These are phyloP conservation scores for Chlorodrepanis virens DNA, from an alignment of 2,113 vertebrate genomes.

Conservation along the genomic window DNA sequence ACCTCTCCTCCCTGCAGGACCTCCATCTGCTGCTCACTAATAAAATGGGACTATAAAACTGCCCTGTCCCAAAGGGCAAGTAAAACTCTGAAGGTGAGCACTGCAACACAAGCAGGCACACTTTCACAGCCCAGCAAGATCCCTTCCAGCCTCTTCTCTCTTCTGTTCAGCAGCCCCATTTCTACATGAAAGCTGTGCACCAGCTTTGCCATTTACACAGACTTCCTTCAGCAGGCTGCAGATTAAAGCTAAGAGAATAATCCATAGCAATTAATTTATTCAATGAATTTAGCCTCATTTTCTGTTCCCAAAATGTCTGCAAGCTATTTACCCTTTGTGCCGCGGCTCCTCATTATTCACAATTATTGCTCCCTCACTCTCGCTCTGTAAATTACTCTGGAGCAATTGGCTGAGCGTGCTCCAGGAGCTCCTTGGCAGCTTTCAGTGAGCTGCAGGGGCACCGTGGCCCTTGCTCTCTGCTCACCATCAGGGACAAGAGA, in stretches of 20 bases:
- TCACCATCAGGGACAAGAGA: neutral
- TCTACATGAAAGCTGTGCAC: neutral
- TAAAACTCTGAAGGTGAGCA: slow-evolving; percentile 14
- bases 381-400: neutral
- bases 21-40: neutral
- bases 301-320: slow-evolving; percentile 42
- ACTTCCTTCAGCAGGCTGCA: slow-evolving; percentile 10
- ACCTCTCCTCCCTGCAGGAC: neutral
- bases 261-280: slow-evolving; percentile 55
- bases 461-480: neutral
- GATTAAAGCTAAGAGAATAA: slow-evolving; percentile 42
- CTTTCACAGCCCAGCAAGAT: neutral
- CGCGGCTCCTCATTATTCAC: slow-evolving; percentile 1
- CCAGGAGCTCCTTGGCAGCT: neutral
- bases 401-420: neutral
- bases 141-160: neutral
- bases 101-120: neutral
- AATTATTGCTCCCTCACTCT: neutral
- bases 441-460: neutral
- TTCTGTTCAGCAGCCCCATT: neutral
- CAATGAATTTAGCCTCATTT: slow-evolving; percentile 42
- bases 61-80: slow-evolving; percentile 9
- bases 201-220: slow-evolving; percentile 22
- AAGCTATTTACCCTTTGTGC: neutral
- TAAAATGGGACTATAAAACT: neutral